Percentiles rank a stretch among this genome's conserved stretches.
phyloP scores from a whole-genome alignment of 2,113 vertebrate species.

The Martes martes region DNA sequence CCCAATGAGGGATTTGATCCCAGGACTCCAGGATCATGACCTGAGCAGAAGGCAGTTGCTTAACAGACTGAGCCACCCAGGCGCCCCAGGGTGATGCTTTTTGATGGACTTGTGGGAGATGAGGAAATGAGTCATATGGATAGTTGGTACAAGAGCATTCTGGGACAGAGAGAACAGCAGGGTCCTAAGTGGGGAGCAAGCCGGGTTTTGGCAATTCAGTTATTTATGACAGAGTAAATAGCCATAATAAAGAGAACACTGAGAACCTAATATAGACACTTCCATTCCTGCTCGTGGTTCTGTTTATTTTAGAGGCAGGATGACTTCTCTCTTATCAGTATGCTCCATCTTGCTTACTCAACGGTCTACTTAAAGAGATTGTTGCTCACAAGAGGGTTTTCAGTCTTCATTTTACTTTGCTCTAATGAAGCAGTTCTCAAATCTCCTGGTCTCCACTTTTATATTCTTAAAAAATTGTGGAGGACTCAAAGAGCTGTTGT shows the following conservation, averaged over 20 bases:
- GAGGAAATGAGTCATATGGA: background rate
- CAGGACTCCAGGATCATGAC: too few species aligned
- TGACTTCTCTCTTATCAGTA: background rate
- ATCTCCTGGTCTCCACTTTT: background rate
- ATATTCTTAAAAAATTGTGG: background rate
- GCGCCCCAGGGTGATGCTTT: background rate
- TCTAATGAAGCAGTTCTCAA: background rate
- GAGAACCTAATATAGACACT: background rate
- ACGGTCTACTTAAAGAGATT: background rate
- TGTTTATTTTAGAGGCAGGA: constrained; percentile 28
- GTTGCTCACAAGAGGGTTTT: background rate
- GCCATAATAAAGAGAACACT: background rate
- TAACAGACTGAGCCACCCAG: too few species aligned
- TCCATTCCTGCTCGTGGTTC: background rate
- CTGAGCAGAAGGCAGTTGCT: too few species aligned
- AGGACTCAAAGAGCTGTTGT: background rate
- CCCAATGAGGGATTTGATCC: too few species aligned
- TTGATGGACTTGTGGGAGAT: background rate
- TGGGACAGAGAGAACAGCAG: background rate
- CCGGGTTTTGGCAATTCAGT: background rate
- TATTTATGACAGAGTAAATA: background rate
- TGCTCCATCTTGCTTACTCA: background rate
- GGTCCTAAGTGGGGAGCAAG: background rate
- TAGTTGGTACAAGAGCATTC: background rate
- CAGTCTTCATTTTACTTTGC: background rate